Base-by-base conservation (phyloP, 2,113 vertebrate species). In the Trematocara variabile region DNA sequence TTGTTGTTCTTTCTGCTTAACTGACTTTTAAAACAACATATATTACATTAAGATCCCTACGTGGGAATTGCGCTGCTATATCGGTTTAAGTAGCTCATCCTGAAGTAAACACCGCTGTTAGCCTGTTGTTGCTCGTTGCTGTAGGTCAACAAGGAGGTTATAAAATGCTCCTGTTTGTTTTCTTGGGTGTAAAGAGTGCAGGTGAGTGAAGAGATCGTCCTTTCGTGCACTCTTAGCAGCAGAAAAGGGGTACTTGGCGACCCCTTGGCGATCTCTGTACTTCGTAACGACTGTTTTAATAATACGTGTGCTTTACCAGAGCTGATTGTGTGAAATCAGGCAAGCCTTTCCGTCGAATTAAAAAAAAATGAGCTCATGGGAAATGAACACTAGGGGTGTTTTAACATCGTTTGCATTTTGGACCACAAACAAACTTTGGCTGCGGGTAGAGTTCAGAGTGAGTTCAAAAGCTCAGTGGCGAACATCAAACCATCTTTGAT, bases 171-270 rank as follows among this genome's bases (percentile, higher is more conserved):
- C 81, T 93, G 91, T 92, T 95, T 91, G 88, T 91, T 88, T 94
- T 92, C 63, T 56, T 13, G 81, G 87, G 88, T 92, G 89, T 86
- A 90, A 90, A 7, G 75, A 86, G 85, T 34, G 79, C 50, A 90
- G 83, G 89, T 77, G 90, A 87, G 88, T 12, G 18, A 25, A 80
- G 90, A 87, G 92, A 92, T 95, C 94, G 95, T 95, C 88, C 91
- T 86, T 93, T 94, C 52, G 94, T 95, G 93, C 95, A 90, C 91
- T 94, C 90, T 91, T 84, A 84, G 89, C 90, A 91, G 86, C 7
- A n/a, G 48, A 91, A 54, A 22, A 79, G 65, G 41, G 77, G 44
- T 70, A 88, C 82, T 81, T 68, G 37, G 55, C 78, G 83, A 89
- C 77, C 70, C 73, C 54, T 22, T 22, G 22, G 22, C 22, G 39